Evolutionary conservation across 2,797 vertebrate species (phyloP), one percentile per base, ranked within the genome.

Genomic region (Leucoraja ocellata): DNA sequence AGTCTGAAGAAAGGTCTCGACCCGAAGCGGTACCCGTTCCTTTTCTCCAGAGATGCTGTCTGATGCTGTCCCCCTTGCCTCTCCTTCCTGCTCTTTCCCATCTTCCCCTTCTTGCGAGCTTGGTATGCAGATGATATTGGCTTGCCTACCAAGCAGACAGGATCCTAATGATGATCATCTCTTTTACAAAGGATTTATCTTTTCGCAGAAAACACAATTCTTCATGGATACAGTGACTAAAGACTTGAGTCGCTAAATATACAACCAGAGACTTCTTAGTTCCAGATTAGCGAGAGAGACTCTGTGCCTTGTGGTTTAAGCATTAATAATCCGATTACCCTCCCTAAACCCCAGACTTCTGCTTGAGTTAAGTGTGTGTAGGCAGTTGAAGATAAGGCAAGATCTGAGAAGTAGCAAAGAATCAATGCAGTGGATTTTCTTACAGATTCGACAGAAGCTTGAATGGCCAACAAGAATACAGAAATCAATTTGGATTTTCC

Each of bases 301-400:
- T 18, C n/a, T 1, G 84, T 88, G 63, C 63, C 84, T 88, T 21
- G 84, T 36, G 84, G 61, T 88, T 88, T 88, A 88, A 68, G 84
- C 65, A 63, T 88, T 88, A 88, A 88, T 88, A 88, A 88, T 88
- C 84, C 84, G n/a, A 88, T 88, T 88, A 68, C n/a, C 4, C 84
- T 68, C 61, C 36, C 84, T 65, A 88, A 88, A n/a, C n/a, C 63
- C 36, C 84, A 68, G 84, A 68, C 84, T 36, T 7, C 63, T 88
- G n/a, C n/a, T 88, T 68, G 84, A 88, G 16, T 88, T 63, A 32
- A 88, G 58, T 65, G 83, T 61, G n/a, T 65, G 61, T 86, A 86
- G 84, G 63, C n/a, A 68, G 84, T 63, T 36, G 2, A 32, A 88
- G 84, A 88, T 88, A 88, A 88, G 84, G 58, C n/a, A 63, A 88